Evolutionary conservation across 2,113 vertebrate species (phyloP), one percentile per base, ranked within the genome.

Genomic region (Nansenia antarctica): DNA sequence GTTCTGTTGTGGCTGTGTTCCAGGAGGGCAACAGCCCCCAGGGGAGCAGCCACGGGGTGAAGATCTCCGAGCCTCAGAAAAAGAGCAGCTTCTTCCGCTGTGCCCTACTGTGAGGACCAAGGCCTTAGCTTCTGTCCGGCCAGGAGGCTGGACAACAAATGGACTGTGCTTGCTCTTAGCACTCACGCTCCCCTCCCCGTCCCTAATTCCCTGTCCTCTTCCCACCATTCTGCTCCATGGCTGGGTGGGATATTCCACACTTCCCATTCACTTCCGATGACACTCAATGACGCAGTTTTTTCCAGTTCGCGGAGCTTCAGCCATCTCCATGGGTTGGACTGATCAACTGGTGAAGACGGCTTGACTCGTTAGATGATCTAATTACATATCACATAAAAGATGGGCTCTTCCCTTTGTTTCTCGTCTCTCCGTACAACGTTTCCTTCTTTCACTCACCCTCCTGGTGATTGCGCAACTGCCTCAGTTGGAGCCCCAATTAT

Each of bases 71-170:
- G 72, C 95, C 94, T 76, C 95, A 96, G 90, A 98, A 96, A 93
- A 97, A 95, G 89, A 95, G 87, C 94, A 95, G 94, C 89, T 97
- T 98, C 91, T 98, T 98, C 91, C 94, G 97, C 89, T 98, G 97
- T 76, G 89, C 78, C 80, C 90, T 99, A 68, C 94, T 98, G 91
- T 99, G 95, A 98, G 91, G 85, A 84, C 81, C 52, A 49, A 9
- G 45, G 45, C 45, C 45, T 49, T 49, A 49, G 18, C 5, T 22
- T 69, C 76, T 66, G 85, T 83, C 85, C 72, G 58, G 66, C 65
- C 65, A 73, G 39, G 66, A 71, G 42, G 87, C 92, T 89, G 90
- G 72, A 80, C 84, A 64, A n/a, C 49, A 80, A 86, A 92, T 90
- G 93, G 91, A 97, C 94, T 92, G 91, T 93, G 91, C 92, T 93